These are phyloP conservation scores for Apaloderma vittatum DNA, from an alignment of 2,113 vertebrate genomes.

Conservation along the genomic window DNA sequence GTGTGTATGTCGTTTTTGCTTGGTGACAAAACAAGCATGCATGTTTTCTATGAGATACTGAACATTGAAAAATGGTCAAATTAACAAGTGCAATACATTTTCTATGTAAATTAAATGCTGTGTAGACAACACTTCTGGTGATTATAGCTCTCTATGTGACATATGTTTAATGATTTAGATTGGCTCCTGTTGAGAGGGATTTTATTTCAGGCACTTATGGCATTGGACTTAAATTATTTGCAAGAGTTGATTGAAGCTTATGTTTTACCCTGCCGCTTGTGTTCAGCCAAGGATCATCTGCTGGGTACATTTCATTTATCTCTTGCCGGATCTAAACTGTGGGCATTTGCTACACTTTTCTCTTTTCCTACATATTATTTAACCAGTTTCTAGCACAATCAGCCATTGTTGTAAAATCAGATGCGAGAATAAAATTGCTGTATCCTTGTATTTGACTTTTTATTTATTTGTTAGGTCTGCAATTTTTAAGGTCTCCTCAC, in stretches of 20 bases:
- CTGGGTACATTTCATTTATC: background rate
- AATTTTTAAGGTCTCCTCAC: background rate
- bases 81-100: background rate
- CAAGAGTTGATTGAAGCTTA: constrained; percentile 63
- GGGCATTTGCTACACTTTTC: background rate
- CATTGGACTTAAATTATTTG: constrained; percentile 60
- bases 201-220: constrained; percentile 68
- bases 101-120: background rate
- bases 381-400: background rate
- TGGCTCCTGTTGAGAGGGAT: constrained; percentile 62
- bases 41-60: constrained; percentile 11
- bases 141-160: constrained; percentile 29
- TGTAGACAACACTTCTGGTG: background rate
- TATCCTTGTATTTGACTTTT: background rate
- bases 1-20: background rate
- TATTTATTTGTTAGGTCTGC: background rate
- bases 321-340: background rate
- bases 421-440: background rate
- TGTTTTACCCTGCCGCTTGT: constrained; percentile 41
- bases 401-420: background rate
- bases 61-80: background rate
- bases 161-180: constrained; percentile 56
- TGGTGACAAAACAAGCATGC: background rate
- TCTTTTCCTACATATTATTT: background rate
- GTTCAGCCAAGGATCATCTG: constrained; percentile 43